A percentile compares a stretch with the other conserved stretches of the same genome.
Conservation (phyloP, 2,888 invertebrate genomes). For the Drosophila yooni region DNA sequence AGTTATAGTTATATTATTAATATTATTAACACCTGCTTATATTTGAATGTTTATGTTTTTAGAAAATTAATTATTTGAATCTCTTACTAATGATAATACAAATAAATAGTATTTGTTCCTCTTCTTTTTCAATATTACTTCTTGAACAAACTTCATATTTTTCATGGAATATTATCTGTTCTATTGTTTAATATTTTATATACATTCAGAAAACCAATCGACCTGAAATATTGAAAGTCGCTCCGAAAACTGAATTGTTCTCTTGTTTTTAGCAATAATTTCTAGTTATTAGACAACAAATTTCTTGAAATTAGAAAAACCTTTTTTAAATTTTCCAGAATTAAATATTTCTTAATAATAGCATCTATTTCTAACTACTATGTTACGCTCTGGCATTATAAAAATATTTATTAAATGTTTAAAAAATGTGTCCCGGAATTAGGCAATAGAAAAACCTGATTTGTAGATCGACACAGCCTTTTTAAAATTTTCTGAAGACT, state of each 20-base stretch:
- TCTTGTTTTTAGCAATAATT: background rate
- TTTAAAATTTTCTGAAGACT: too few relatives aligned
- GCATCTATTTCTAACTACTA: too few relatives aligned
- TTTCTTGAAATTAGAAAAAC: too few relatives aligned
- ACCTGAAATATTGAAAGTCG: too few relatives aligned
- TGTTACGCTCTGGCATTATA: too few relatives aligned
- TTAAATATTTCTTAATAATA: too few relatives aligned
- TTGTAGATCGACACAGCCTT: too few relatives aligned
- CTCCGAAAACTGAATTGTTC: background rate
- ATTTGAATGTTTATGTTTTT: background rate
- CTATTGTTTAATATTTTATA: background rate
- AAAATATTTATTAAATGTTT: too few relatives aligned
- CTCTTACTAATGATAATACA: background rate
- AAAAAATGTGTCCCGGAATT: too few relatives aligned
- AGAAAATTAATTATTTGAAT: background rate
- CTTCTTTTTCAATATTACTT: background rate
- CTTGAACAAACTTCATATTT: background rate
- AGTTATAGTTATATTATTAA: background rate
- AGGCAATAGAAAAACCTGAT: too few relatives aligned
- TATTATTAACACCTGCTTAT: background rate
- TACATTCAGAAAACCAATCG: background rate
- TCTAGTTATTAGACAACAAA: too few relatives aligned
- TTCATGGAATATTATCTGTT: background rate
- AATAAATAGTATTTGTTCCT: background rate
- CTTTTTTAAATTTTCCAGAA: too few relatives aligned